phyloP scores from a whole-genome alignment of 2,888 invertebrate species.

The Hypomecis punctinalis region DNA sequence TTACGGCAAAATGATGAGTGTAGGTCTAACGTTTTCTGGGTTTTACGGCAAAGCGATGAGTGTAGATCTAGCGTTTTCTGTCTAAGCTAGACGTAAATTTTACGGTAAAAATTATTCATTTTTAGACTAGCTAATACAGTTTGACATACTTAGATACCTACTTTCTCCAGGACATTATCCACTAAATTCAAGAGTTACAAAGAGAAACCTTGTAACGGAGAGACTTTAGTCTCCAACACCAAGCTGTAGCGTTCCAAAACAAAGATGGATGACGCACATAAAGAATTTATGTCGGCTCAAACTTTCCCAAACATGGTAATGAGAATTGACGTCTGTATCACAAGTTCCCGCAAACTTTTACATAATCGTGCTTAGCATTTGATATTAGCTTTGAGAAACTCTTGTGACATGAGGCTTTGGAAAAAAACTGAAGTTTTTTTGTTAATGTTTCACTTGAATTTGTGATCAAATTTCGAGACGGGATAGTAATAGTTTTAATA shows the following conservation, averaged over 20 bases:
- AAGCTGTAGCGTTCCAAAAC: constrained; percentile 39
- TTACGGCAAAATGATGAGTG: too few relatives aligned
- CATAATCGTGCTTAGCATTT: constrained; percentile 23
- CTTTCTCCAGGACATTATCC: not conserved
- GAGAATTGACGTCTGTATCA: constrained; percentile 45
- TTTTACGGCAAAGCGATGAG: too few relatives aligned
- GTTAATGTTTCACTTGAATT: not conserved
- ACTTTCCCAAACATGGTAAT: constrained; percentile 45
- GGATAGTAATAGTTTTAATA: too few relatives aligned
- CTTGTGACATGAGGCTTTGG: not conserved
- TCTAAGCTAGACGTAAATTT: too few relatives aligned
- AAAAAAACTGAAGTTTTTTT: not conserved
- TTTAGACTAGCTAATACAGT: too few relatives aligned
- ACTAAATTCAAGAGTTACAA: not conserved
- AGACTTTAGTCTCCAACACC: constrained; percentile 7
- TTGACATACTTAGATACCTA: too few relatives aligned
- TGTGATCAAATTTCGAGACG: too few relatives aligned
- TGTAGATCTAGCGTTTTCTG: too few relatives aligned
- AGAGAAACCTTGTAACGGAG: constrained; percentile 4
- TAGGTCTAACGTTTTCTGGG: too few relatives aligned
- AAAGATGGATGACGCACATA: constrained; percentile 47
- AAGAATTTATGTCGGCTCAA: constrained; percentile 44
- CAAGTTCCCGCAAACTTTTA: constrained; percentile 31
- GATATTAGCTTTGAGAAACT: constrained; percentile 6
- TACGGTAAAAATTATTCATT: too few relatives aligned